Evolutionary conservation across 2,888 invertebrate species (phyloP).

Genomic region (Drosophila paranaensis): DNA sequence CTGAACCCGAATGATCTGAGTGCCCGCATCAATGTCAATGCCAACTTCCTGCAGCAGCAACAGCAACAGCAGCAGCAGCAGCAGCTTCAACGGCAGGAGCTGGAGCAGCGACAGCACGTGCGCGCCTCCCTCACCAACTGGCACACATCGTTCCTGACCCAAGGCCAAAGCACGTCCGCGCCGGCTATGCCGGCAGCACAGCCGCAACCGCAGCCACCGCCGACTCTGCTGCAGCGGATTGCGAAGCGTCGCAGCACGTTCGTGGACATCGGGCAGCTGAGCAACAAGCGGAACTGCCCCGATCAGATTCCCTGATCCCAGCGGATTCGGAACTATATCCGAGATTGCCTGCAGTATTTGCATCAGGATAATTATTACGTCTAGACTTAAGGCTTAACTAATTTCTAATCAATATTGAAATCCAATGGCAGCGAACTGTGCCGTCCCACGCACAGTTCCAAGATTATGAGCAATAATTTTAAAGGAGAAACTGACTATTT

Average conservation of each 20-base stretch:
- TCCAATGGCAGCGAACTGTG: neutral
- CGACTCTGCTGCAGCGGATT: slow-evolving; percentile 1
- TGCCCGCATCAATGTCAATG: neutral
- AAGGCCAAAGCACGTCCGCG: neutral
- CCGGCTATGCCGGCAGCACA: no score
- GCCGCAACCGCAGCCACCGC: neutral
- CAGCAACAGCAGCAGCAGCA: neutral
- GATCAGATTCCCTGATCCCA: neutral
- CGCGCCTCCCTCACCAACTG: neutral
- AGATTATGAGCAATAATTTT: no score
- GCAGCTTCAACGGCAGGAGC: neutral
- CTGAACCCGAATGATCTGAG: slow-evolving; percentile 22
- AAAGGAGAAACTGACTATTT: neutral
- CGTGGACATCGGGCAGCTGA: slow-evolving; percentile 10
- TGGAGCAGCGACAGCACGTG: neutral
- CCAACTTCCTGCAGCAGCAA: neutral
- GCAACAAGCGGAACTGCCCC: neutral
- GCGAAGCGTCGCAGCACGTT: slow-evolving; percentile 45
- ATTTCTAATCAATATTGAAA: neutral
- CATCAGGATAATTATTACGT: neutral
- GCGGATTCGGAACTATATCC: no score
- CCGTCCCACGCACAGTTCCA: no score
- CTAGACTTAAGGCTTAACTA: neutral
- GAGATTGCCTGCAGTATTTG: slow-evolving; percentile 5
- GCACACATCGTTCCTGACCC: slow-evolving; percentile 13